Percentiles rank a stretch among this genome's conserved stretches.
phyloP scores from a whole-genome alignment of 2,888 invertebrate genomes.

The Catonia carolina region DNA sequence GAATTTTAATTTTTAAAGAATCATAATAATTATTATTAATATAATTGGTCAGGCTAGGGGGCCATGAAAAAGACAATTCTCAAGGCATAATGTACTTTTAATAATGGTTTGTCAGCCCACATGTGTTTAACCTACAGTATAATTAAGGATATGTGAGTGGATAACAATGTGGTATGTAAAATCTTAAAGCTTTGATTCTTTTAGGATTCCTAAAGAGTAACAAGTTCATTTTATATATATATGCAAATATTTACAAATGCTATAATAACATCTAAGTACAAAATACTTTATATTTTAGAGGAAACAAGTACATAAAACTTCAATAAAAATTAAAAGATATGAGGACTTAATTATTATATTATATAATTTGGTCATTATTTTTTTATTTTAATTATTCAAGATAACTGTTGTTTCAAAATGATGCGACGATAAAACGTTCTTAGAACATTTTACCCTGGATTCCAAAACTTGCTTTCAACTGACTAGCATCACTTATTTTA shows the following conservation, averaged over 20 bases:
- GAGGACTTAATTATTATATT: slow-evolving; percentile 8
- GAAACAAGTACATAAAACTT: slow-evolving; percentile 28
- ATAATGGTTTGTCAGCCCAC: slow-evolving; percentile 7
- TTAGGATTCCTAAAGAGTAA: slow-evolving; percentile 28
- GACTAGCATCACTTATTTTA: slow-evolving; percentile 8
- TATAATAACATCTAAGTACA: slow-evolving; percentile 26
- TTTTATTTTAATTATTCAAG: too few relatives aligned
- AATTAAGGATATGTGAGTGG: slow-evolving; percentile 30
- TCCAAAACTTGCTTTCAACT: slow-evolving; percentile 2
- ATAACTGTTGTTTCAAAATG: too few relatives aligned
- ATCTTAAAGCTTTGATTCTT: slow-evolving; percentile 21
- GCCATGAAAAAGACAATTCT: slow-evolving; percentile 25
- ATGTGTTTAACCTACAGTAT: slow-evolving; percentile 19
- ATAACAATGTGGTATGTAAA: slow-evolving; percentile 26
- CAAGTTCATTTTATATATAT: slow-evolving; percentile 25
- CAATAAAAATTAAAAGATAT: slow-evolving; percentile 22
- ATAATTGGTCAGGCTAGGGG: slow-evolving; percentile 28
- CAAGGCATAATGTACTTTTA: slow-evolving; percentile 25
- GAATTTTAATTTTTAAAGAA: slow-evolving; percentile 29
- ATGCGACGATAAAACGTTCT: not conserved
- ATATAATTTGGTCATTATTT: slow-evolving; percentile 22
- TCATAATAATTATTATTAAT: slow-evolving; percentile 11
- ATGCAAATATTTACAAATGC: slow-evolving; percentile 27
- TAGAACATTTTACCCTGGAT: slow-evolving; percentile 7
- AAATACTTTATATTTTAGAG: slow-evolving; percentile 22